Conservation (phyloP, 2,888 invertebrate genomes). For the Odiellus spinosus region DNA sequence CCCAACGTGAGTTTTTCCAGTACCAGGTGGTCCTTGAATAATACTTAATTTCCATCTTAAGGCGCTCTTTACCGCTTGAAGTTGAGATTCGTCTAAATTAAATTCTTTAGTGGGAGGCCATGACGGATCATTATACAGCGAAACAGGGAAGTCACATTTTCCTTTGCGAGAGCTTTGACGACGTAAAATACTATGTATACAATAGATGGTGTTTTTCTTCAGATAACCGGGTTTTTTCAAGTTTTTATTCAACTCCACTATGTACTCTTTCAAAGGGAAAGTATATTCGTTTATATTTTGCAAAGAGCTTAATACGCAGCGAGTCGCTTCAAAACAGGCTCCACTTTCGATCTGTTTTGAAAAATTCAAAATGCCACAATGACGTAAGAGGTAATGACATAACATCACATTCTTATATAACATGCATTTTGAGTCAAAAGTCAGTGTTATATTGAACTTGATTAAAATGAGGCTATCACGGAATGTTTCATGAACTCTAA, state of each 20-base stretch:
- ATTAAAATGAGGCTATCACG: no score
- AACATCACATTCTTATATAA: no score
- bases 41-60: slow-evolving; percentile 46
- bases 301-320: slow-evolving; percentile 52
- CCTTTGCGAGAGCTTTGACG: slow-evolving; percentile 4
- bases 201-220: slow-evolving; percentile 11
- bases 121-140: neutral
- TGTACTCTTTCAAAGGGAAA: slow-evolving; percentile 51
- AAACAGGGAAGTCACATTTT: slow-evolving; percentile 15
- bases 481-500: no score
- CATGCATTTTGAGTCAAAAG: no score
- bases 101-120: slow-evolving; percentile 38
- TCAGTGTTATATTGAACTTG: no score
- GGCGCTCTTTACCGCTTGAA: slow-evolving; percentile 47
- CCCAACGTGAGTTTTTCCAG: slow-evolving; percentile 68
- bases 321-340: slow-evolving; percentile 66
- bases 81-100: slow-evolving; percentile 48
- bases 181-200: slow-evolving; percentile 7
- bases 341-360: slow-evolving; percentile 62
- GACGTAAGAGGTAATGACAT: no score
- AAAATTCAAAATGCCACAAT: no score
- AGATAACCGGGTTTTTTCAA: slow-evolving; percentile 33
- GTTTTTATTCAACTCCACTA: slow-evolving; percentile 37
- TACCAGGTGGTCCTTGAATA: slow-evolving; percentile 59
- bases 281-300: slow-evolving; percentile 39